These are phyloP conservation scores for Brachyistius frenatus DNA, from an alignment of 2,113 vertebrate species.

Conservation along the genomic window DNA sequence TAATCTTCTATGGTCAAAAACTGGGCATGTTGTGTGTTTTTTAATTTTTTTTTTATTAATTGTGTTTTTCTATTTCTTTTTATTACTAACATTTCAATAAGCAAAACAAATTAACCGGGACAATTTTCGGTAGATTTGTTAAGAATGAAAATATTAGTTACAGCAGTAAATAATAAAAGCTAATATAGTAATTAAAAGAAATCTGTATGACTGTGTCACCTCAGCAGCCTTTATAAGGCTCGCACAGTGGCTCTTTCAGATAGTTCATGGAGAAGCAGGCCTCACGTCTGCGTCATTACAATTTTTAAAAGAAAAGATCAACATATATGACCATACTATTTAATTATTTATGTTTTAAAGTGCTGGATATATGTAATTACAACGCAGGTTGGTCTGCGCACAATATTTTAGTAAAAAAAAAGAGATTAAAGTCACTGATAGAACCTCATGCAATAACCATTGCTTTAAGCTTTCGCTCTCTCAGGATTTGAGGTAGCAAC, in stretches of 20 bases:
- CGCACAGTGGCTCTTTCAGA: not conserved
- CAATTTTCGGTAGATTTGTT: too few species aligned
- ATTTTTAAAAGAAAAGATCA: not conserved
- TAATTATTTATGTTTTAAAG: not conserved
- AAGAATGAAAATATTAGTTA: not conserved
- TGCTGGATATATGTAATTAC: not conserved
- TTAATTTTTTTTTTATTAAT: too few species aligned
- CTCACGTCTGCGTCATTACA: too few species aligned
- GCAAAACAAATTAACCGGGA: too few species aligned
- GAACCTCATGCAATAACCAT: constrained; percentile 64
- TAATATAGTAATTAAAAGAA: too few species aligned
- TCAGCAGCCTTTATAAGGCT: not conserved
- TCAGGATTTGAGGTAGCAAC: constrained; percentile 83
- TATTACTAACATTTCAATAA: too few species aligned
- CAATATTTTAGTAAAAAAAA: constrained; percentile 45
- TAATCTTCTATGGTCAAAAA: too few species aligned
- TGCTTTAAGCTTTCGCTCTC: constrained; percentile 68
- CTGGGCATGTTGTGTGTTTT: too few species aligned
- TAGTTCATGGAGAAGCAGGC: too few species aligned
- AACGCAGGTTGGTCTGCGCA: constrained; percentile 8
- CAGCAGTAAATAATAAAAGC: not conserved
- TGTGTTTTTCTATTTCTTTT: too few species aligned
- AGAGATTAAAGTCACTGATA: constrained; percentile 68
- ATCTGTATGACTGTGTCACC: not conserved
- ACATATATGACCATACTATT: not conserved